Evolutionary conservation across 2,797 vertebrate genomes (phyloP), one percentile per base, ranked within the genome.

Genomic region (Ceyx erithaca): DNA sequence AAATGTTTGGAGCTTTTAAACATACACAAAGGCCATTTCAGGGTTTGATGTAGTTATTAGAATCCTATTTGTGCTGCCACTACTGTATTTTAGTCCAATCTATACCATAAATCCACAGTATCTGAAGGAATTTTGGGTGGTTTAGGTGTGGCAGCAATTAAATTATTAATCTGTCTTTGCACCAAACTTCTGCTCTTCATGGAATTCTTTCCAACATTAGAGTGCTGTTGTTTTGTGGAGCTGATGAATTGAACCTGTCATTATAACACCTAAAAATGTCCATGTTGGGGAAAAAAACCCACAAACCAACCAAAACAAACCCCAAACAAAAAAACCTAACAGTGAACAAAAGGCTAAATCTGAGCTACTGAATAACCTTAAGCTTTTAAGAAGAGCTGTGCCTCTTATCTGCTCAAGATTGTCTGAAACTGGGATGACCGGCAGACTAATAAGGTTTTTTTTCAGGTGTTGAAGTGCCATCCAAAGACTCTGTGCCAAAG

Each of bases 401-500:
- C 11, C 23, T 82, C 59, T 72, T 37, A 85, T 12, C 19, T 55
- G 12, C 19, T 73, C 7, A 18, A 57, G 17, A 18, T 45, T 67
- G 35, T 62, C 43, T 57, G 41, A 59, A 76, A 61, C 3, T 18
- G 18, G 33, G 23, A 43, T 58, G n/a, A 4, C 7, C 80, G 52
- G 4, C 49, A 85, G 23, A 16, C 10, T 14, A 40, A 15, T 40
- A 40, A 6, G 37, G 6, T 3, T 40, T 40, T 69, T 37, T 70
- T 76, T 12, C 33, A 99, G 99, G 99, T 94, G 97, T 99, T 93
- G 99, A 99, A 96, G 99, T 99, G 98, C 99, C 99, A 97, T 99
- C 98, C 96, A 99, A 99, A 98, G 99, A 99, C 95, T 98, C 98
- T 8, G 83, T 99, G 98, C 98, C 98, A 98, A 99, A 99, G 98